These are phyloP conservation scores for Clitarchus hookeri DNA, from an alignment of 2,888 invertebrate genomes.

Conservation along the genomic window DNA sequence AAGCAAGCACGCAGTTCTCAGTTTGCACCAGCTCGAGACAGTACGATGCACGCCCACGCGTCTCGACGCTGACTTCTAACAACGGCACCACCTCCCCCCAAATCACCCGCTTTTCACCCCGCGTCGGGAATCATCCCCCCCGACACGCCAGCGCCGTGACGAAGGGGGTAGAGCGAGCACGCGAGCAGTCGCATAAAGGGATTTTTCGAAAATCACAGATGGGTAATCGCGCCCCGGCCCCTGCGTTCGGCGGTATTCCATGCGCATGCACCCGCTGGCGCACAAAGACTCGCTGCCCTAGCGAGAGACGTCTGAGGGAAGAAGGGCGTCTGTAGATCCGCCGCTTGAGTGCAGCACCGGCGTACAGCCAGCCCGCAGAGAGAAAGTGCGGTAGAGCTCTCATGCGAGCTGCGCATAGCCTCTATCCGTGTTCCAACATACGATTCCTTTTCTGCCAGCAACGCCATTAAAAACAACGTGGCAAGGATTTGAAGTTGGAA, in stretches of 20 bases:
- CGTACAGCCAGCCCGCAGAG: neutral
- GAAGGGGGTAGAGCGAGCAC: neutral
- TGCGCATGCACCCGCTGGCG: neutral
- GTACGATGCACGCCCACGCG: neutral
- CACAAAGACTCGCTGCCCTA: neutral
- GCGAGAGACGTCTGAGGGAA: too few species aligned
- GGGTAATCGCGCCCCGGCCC: constrained; percentile 26
- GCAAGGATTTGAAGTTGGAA: too few species aligned
- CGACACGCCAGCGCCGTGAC: neutral
- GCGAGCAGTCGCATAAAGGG: constrained; percentile 22
- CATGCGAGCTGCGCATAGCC: too few species aligned
- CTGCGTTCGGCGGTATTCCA: constrained; percentile 1
- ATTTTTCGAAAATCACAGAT: constrained; percentile 32
- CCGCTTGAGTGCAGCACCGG: neutral
- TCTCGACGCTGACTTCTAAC: neutral
- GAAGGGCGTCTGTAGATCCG: neutral
- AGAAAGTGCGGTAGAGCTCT: too few species aligned
- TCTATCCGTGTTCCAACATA: too few species aligned
- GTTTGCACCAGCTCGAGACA: neutral
- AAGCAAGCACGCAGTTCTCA: neutral
- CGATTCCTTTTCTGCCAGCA: too few species aligned
- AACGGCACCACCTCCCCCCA: neutral
- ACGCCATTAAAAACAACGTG: too few species aligned
- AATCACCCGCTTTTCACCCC: neutral
- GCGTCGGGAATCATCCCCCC: neutral